Evolutionary conservation across 2,113 vertebrate genomes (phyloP), one percentile per base, ranked within the genome.

Genomic region (Phyllostomus hastatus): DNA sequence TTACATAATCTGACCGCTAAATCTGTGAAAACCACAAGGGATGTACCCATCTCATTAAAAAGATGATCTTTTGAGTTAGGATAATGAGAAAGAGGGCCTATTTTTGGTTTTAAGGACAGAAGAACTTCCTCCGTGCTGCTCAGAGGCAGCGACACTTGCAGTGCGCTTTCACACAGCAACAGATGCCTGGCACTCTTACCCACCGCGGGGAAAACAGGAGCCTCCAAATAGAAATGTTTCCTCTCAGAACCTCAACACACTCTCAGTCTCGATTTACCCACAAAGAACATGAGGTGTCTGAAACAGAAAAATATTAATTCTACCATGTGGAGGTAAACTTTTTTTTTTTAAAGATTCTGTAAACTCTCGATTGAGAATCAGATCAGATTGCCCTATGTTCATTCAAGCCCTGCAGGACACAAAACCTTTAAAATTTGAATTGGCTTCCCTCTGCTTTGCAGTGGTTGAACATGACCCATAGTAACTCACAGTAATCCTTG

Each of bases 41-140:
- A 96, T 83, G 54, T 2, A 2, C 11, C 90, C 78, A 87, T 78
- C 96, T 97, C 97, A 94, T 97, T 96, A 94, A 95, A 96, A 81
- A 84, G 85, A 90, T 84, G 78, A 88, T 90, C 94, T 54, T 88
- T 48, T 75, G 67, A 88, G 73, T 67, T 82, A 66, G 15, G 78
- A 78, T 94, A 94, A 97, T 91, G 95, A 98, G 92, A 61, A 90
- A 84, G 79, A 88, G 41, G 78, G 94, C 66, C 96, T 97, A 92
- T 95, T 97, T 91, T 94, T 64, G 94, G 90, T 41, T 82, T 88
- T 92, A 84, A 92, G 94, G 87, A 76, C 83, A 94, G 75, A 95
- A 93, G 66, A 28, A 73, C 54, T 97, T 95, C 80, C 95, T 93
- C 89, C 67, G 90, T 66, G 48, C 52, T 95, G 90, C 94, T 90